phyloP scores from a whole-genome alignment of 2,797 vertebrate genomes.

The Carcharodon carcharias region DNA sequence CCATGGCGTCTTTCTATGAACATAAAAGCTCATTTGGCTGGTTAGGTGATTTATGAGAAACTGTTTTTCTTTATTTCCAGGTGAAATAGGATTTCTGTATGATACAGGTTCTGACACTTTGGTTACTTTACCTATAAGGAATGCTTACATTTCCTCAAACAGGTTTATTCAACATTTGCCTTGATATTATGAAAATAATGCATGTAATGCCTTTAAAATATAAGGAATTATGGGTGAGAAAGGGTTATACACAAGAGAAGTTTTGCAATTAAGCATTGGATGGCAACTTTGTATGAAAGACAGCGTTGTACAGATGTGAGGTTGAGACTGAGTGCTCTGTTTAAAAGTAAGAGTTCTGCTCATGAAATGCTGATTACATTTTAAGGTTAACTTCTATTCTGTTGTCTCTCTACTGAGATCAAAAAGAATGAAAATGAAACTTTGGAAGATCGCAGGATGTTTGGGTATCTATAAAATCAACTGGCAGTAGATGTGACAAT shows the following conservation, averaged over 20 bases:
- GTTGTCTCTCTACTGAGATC: not conserved
- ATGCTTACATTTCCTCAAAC: rapidly evolving
- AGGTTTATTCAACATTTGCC: not conserved
- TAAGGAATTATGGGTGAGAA: not conserved
- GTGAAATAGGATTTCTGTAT: constrained; percentile 39
- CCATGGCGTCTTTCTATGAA: not conserved
- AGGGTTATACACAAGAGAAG: not conserved
- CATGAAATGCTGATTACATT: not conserved
- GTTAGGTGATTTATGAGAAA: not conserved
- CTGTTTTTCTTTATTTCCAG: constrained; percentile 4
- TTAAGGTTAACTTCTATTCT: not conserved
- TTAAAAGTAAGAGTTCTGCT: not conserved
- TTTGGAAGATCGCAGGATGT: not conserved
- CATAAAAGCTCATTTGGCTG: too few relatives aligned
- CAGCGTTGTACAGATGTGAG: not conserved
- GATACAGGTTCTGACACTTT: not conserved
- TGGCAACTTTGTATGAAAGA: not conserved
- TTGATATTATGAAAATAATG: not conserved
- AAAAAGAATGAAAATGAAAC: not conserved
- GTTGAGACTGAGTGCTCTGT: not conserved
- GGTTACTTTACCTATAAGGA: not conserved
- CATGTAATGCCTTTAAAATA: not conserved
- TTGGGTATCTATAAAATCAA: not conserved
- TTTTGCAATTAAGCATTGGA: not conserved
- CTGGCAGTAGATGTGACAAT: not conserved